A percentile compares a stretch with the other conserved stretches of the same genome.
phyloP scores from a whole-genome alignment of 2,888 invertebrate species.

The Sphaerophoria taeniata region DNA sequence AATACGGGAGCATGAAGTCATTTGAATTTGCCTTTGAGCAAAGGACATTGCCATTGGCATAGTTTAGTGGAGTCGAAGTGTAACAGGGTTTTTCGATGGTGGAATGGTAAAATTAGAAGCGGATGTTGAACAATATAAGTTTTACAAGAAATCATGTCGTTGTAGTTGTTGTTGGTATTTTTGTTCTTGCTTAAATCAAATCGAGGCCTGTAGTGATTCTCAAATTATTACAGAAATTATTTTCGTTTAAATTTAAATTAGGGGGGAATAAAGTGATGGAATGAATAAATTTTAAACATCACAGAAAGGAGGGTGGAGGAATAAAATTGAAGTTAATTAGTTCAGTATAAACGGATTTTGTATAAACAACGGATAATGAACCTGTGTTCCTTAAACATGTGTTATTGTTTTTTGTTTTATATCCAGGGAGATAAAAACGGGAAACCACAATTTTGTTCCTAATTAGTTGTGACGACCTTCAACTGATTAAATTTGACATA shows the following conservation, averaged over 20 bases:
- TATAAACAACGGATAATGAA: constrained; percentile 10
- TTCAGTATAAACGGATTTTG: constrained; percentile 62
- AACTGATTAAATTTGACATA: constrained; percentile 54
- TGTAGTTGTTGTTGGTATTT: background rate
- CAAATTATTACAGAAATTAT: constrained; percentile 69
- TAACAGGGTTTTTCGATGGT: constrained; percentile 21
- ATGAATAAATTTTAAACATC: constrained; percentile 17
- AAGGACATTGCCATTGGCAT: constrained; percentile 47
- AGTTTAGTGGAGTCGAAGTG: background rate
- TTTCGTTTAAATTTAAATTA: constrained; percentile 63
- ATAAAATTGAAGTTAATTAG: constrained; percentile 64
- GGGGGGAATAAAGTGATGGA: background rate
- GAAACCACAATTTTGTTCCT: constrained; percentile 66
- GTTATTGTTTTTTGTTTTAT: constrained; percentile 45
- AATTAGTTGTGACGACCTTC: constrained; percentile 65
- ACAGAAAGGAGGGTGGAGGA: background rate
- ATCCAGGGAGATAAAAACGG: constrained; percentile 34
- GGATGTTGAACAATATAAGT: constrained; percentile 53
- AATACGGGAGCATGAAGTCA: constrained; percentile 44
- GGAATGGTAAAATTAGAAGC: constrained; percentile 57
- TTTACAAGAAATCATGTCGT: constrained; percentile 10
- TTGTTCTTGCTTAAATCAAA: constrained; percentile 61
- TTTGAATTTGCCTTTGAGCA: constrained; percentile 63
- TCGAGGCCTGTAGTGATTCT: constrained; percentile 64
- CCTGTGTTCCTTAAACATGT: constrained; percentile 38